These are phyloP conservation scores for Perizoma affinitatum DNA, from an alignment of 2,888 invertebrate genomes.

Conservation along the genomic window DNA sequence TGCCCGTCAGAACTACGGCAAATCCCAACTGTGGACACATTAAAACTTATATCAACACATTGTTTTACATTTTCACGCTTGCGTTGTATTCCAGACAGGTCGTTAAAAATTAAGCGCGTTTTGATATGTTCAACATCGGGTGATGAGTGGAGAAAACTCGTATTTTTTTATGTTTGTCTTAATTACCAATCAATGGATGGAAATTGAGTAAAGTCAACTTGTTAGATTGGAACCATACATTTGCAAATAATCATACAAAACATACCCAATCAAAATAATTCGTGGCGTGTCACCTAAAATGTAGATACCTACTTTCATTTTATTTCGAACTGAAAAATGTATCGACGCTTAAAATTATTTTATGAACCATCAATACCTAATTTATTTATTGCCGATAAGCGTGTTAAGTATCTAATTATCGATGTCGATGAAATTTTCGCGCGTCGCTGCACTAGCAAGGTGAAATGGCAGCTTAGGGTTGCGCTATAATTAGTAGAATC, in stretches of 20 bases:
- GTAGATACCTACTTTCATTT: no score
- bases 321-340: neutral
- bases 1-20: no score
- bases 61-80: slow-evolving; percentile 9
- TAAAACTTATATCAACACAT: neutral
- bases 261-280: no score
- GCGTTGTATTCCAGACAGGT: slow-evolving; percentile 9
- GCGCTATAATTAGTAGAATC: slow-evolving; percentile 36
- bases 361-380: neutral
- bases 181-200: no score
- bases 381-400: slow-evolving; percentile 6
- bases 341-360: neutral
- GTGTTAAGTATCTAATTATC: slow-evolving; percentile 17
- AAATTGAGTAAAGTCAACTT: no score
- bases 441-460: slow-evolving; percentile 21
- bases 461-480: slow-evolving; percentile 40
- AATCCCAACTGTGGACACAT: neutral
- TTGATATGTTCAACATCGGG: slow-evolving; percentile 4
- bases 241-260: no score
- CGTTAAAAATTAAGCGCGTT: slow-evolving; percentile 18
- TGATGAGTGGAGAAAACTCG: no score
- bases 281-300: no score
- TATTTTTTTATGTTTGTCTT: no score
- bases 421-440: slow-evolving; percentile 32
- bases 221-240: no score